Evolutionary conservation across 2,888 invertebrate species (phyloP), one percentile per base, ranked within the genome.

Genomic region (Ormia ochracea): DNA sequence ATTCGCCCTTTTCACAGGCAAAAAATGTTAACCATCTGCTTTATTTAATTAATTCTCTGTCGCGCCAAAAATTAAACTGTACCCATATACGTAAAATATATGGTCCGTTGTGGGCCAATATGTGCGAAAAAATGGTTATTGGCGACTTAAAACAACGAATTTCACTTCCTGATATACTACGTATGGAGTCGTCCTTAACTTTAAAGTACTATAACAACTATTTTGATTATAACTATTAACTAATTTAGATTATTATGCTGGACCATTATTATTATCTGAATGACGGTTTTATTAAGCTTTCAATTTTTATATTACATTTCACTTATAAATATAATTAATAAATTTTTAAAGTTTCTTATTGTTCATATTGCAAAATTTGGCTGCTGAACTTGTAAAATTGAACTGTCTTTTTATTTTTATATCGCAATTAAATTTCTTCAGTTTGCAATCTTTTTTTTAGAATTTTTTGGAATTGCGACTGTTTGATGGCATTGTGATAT

Each of bases 41-140:
- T 7, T 81, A 73, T 7, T 81, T 86, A 1, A 72, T 86, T 5
- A 82, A 80, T 19, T 45, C 56, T 1, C 54, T 85, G 66, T 82
- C 83, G 0, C 82, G 82, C 5, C 84, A 83, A 5, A 83, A 82
- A 12, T 66, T 87, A 1, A 81, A 87, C 45, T 87, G 87, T 45
- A 83, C 81, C 45, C 66, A 81, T 3, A 78, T 88, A 23, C 74
- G 75, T 0, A 58, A 63, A 0, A 82, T 82, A n/a, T 85, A 86
- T 54, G 86, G 86, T 0, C 23, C 82, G 1, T 61, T 85, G 41
- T 88, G 88, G 88, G 72, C 82, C 0, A 73, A 70, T 0, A 74
- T 89, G 17, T 88, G 89, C 36, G 84, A 87, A 38, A 63, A 76
- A 26, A 89, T 89, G 89, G 69, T 89, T 5, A 84, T 85, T 17